phyloP scores from a whole-genome alignment of 1,140 invertebrate genomes.

The Drosophila ohnishii region DNA sequence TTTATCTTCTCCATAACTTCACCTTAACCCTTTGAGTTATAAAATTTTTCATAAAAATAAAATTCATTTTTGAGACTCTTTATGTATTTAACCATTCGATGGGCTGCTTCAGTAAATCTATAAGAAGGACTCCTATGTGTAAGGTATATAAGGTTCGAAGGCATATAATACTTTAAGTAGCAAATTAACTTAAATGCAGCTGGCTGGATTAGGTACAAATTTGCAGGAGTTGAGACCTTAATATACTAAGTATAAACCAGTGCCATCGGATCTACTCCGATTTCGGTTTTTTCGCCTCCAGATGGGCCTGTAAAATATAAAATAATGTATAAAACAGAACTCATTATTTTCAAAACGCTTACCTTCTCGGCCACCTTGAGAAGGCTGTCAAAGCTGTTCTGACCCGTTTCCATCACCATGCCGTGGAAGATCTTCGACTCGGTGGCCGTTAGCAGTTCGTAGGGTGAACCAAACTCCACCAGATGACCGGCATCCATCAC shows the following conservation, averaged over 20 bases:
- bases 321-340: neutral
- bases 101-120: conserved; percentile 7
- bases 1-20: no score
- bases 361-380: conserved; percentile 85
- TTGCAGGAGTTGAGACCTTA: conserved; percentile 21
- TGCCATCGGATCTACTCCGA: conserved; percentile 30
- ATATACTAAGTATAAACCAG: conserved; percentile 9
- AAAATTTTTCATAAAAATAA: neutral
- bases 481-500: conserved; percentile 63
- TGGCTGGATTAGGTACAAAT: conserved; percentile 81
- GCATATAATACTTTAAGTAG: conserved; percentile 51
- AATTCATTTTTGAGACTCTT: conserved; percentile 14
- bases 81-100: conserved; percentile 19
- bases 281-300: conserved; percentile 47
- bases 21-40: neutral
- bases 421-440: conserved; percentile 84
- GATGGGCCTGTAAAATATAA: conserved; percentile 31
- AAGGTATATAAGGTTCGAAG: conserved; percentile 8
- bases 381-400: conserved; percentile 85
- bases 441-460: conserved; percentile 84
- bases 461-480: conserved; percentile 84
- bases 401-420: conserved; percentile 87
- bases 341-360: neutral
- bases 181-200: conserved; percentile 46
- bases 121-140: neutral